Evolutionary conservation across 2,113 vertebrate genomes (phyloP), one percentile per base, ranked within the genome.

Genomic region (Mirounga angustirostris): DNA sequence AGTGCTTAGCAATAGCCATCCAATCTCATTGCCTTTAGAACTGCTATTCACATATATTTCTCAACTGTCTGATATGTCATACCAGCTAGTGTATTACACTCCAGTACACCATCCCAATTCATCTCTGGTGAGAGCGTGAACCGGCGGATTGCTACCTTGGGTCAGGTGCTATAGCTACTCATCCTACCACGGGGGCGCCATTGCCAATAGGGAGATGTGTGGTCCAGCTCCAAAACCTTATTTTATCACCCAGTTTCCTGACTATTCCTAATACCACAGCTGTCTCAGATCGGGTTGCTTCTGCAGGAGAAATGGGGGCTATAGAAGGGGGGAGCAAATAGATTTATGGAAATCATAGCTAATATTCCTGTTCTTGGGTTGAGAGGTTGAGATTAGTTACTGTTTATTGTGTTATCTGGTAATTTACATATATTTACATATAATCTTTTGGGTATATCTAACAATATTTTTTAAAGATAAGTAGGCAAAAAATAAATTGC

Each of bases 371-470:
- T 92, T 94, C 65, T 94, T 74, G 65, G 21, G 33, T 59, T 94
- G 22, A 14, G 28, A 67, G 54, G 63, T 54, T 52, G 50, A 93
- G 30, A 88, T 74, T 93, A 10, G 6, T 50, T 85, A 9, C 73
- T 97, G 74, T 59, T 97, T 95, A 81, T 89, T 85, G 15, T 40
- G 73, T 96, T 97, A 74, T 58, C 43, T 89, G 15, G 12, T 74
- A 79, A 86, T 94, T 97, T 96, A 71, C 52, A 92, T 92, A 63
- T 46, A 95, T 88, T 93, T 94, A 22, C 43, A 80, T 78, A 78
- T 52, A 91, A 85, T 46, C 82, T 93, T 92, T 91, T 54, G 71
- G 52, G 7, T 93, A 50, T 89, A 86, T 43, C 21, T 91, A 85
- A 82, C 58, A 24, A 46, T 88, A 86, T 73, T 81, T 86, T 97